phyloP scores from a whole-genome alignment of 2,888 invertebrate genomes.

The Rotaria magnacalcarata region DNA sequence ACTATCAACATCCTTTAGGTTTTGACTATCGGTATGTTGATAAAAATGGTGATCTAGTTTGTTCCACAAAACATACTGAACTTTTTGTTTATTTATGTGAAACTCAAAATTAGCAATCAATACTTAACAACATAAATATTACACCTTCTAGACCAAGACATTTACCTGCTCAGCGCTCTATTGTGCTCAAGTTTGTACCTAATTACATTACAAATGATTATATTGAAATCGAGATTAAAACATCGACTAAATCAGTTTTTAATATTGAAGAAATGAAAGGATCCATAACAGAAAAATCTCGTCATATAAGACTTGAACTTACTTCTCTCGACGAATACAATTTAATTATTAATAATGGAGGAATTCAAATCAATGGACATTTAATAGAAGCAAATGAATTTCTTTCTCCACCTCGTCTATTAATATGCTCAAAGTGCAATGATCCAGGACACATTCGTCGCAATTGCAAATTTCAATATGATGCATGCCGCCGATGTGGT shows the following conservation, averaged over 20 bases:
- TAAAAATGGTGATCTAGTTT: background rate
- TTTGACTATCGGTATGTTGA: background rate
- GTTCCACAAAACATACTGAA: background rate
- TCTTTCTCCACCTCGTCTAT: background rate
- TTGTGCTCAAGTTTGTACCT: too few species aligned
- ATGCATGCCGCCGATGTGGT: background rate
- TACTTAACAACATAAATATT: background rate
- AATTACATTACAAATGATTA: too few species aligned
- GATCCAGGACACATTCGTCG: background rate
- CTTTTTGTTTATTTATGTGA: background rate
- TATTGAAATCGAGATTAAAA: too few species aligned
- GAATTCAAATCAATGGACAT: background rate
- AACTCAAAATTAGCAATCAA: background rate
- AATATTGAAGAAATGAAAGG: background rate
- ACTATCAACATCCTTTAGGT: background rate
- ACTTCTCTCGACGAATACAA: background rate
- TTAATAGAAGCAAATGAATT: background rate
- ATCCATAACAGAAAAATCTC: background rate
- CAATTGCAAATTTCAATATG: background rate
- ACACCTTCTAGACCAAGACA: background rate
- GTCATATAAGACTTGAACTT: background rate
- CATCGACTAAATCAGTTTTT: too few species aligned
- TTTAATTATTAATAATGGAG: background rate
- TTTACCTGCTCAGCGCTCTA: background rate
- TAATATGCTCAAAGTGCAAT: background rate